These are phyloP conservation scores for Chelonoidis abingdonii DNA, from an alignment of 2,113 vertebrate genomes.

Conservation along the genomic window DNA sequence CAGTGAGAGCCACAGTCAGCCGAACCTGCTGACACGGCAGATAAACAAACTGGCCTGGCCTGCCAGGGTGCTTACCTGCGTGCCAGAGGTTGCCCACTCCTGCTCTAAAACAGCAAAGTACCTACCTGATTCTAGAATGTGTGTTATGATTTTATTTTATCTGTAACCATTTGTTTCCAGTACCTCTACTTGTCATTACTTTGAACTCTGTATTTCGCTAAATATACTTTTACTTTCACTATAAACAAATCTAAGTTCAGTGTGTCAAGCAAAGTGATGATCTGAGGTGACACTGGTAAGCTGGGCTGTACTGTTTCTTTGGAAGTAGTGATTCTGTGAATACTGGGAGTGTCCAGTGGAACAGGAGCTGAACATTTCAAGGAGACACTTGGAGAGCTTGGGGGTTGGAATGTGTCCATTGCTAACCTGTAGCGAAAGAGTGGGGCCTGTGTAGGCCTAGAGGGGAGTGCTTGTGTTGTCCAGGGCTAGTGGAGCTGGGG, in stretches of 20 bases:
- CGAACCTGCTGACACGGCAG: no score
- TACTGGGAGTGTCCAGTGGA: not conserved
- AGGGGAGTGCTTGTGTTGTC: not conserved
- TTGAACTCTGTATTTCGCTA: not conserved
- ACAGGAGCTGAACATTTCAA: not conserved
- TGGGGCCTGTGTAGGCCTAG: not conserved
- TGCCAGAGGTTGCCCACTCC: no score
- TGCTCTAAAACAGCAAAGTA: not conserved
- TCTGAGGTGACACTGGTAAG: not conserved
- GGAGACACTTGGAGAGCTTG: not conserved
- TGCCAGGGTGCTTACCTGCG: no score
- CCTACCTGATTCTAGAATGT: not conserved
- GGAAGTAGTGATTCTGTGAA: not conserved
- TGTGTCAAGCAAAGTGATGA: not conserved
- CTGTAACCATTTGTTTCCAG: not conserved
- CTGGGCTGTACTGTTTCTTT: not conserved
- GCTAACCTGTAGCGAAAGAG: not conserved
- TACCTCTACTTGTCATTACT: not conserved
- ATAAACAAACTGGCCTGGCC: no score
- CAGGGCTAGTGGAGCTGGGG: not conserved
- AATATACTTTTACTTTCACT: not conserved
- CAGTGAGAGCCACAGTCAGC: no score
- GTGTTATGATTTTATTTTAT: not conserved
- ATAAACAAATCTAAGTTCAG: not conserved
- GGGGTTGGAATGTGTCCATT: not conserved